Evolutionary conservation across 2,113 vertebrate species (phyloP).

Genomic region (Dicentrarchus labrax): DNA sequence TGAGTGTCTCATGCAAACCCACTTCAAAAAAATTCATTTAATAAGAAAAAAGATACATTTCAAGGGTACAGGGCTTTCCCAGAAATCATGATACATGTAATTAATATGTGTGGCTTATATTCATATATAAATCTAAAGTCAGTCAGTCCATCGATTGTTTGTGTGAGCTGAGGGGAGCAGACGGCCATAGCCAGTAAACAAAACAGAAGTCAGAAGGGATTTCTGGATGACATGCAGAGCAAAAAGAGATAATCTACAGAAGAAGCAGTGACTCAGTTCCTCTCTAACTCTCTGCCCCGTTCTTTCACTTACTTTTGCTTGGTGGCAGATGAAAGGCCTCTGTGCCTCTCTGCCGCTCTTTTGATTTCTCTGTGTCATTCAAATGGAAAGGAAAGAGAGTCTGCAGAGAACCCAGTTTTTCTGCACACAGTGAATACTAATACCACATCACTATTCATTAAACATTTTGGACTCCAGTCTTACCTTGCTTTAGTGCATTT

Average conservation of each 20-base stretch:
- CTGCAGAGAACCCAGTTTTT: slow-evolving; percentile 49
- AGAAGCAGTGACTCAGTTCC: slow-evolving; percentile 31
- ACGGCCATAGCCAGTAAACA: slow-evolving; percentile 13
- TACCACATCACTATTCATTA: slow-evolving; percentile 57
- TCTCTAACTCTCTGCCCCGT: slow-evolving; percentile 49
- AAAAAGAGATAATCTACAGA: slow-evolving; percentile 50
- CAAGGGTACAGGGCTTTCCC: neutral
- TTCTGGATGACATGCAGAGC: slow-evolving; percentile 32
- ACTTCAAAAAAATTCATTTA: neutral
- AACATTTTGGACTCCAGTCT: slow-evolving; percentile 32
- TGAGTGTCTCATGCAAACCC: too few relatives aligned
- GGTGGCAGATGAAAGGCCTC: slow-evolving; percentile 68
- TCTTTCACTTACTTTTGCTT: slow-evolving; percentile 59
- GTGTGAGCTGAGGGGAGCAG: neutral
- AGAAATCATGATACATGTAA: neutral
- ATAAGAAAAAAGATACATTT: neutral
- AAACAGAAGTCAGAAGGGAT: slow-evolving; percentile 7
- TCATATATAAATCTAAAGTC: neutral
- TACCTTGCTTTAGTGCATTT: slow-evolving; percentile 11
- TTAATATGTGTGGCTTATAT: neutral
- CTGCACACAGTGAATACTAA: slow-evolving; percentile 71
- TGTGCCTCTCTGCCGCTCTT: slow-evolving; percentile 51
- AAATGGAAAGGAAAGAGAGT: slow-evolving; percentile 45
- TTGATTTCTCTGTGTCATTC: slow-evolving; percentile 70
- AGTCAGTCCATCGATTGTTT: neutral